Percentiles rank a stretch among this genome's conserved stretches.
phyloP scores from a whole-genome alignment of 2,888 invertebrate species.

The Poecilobothrus nobilitatus region DNA sequence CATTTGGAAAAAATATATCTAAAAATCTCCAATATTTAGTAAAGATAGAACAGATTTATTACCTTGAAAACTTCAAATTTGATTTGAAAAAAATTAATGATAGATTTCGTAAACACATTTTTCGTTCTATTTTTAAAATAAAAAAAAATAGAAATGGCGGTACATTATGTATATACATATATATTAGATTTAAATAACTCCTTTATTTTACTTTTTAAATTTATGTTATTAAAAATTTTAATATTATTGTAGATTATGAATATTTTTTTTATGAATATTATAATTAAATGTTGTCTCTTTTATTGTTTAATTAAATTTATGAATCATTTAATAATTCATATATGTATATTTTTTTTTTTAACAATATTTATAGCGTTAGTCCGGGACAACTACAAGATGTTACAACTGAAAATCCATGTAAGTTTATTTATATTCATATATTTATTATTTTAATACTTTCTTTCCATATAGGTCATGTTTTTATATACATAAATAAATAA shows the following conservation, averaged over 20 bases:
- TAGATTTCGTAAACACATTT: no score
- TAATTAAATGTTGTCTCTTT: neutral
- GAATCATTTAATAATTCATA: constrained; percentile 12
- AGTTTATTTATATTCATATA: constrained; percentile 25
- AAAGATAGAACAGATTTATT: no score
- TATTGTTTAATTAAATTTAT: constrained; percentile 10
- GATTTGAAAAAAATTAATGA: no score
- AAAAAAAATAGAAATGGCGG: no score
- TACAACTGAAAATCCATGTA: constrained; percentile 48
- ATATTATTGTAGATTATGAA: neutral
- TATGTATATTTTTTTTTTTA: no score
- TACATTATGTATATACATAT: no score
- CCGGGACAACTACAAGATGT: constrained; percentile 63
- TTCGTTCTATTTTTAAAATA: no score
- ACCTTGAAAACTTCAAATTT: no score
- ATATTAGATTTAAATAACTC: no score
- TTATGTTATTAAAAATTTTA: neutral
- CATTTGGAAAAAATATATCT: no score
- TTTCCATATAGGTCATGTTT: constrained; percentile 9
- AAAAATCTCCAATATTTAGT: no score
- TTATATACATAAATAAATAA: no score
- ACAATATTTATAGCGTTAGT: constrained; percentile 52
- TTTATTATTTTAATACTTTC: constrained; percentile 15
- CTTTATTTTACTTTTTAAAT: neutral
- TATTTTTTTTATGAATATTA: neutral